These are phyloP conservation scores for Puntigrus tetrazona DNA, from an alignment of 2,113 vertebrate species.

Conservation along the genomic window DNA sequence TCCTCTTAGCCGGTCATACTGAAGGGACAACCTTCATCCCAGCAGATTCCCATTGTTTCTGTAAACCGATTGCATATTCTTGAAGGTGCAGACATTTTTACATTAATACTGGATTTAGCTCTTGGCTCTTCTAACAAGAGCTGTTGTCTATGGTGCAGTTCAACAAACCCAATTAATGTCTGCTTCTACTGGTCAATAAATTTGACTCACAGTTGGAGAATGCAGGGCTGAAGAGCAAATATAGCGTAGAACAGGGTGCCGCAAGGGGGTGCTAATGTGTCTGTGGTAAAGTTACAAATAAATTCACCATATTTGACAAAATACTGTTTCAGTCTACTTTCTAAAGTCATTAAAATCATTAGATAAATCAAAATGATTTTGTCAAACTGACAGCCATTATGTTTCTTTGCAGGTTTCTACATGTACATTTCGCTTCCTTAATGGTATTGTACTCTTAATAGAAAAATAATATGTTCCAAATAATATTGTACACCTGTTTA, in stretches of 20 bases:
- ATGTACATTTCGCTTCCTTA: background rate
- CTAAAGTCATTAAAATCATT: background rate
- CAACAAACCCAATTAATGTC: conserved; percentile 33
- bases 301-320: background rate
- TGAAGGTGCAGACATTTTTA: background rate
- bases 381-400: background rate
- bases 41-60: background rate
- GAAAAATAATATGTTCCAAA: background rate
- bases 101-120: conserved; percentile 26
- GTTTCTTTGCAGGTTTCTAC: background rate
- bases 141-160: conserved; percentile 40
- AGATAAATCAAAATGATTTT: background rate
- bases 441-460: background rate
- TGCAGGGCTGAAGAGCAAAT: background rate
- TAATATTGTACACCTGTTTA: background rate
- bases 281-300: background rate
- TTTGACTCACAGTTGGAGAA: conserved; percentile 33
- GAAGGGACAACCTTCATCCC: background rate
- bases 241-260: background rate
- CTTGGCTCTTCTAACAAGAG: conserved; percentile 36
- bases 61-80: background rate
- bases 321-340: background rate
- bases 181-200: conserved; percentile 36
- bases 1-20: background rate
- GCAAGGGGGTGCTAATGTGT: background rate